A percentile compares a stretch with the other conserved stretches of the same genome.
Conservation (phyloP, 2,888 invertebrate species). For the Automeris io region DNA sequence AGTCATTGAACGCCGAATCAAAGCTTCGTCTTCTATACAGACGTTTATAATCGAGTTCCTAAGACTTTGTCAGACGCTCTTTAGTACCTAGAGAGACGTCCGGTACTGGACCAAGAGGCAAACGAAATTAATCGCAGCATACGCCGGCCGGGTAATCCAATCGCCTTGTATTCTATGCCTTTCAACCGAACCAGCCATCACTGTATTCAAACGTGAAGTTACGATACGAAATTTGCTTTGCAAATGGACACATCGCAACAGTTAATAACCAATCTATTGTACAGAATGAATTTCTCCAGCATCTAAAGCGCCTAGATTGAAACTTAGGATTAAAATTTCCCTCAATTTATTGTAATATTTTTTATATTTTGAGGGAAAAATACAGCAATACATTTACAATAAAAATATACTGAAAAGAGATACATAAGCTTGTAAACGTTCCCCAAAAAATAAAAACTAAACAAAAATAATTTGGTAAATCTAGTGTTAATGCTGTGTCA, state of each 20-base stretch:
- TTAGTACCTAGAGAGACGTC: conserved; percentile 36
- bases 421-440: no score
- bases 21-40: conserved; percentile 20
- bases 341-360: no score
- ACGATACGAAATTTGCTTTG: background rate
- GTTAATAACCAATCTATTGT: no score
- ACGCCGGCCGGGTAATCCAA: conserved; percentile 64
- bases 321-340: no score
- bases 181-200: conserved; percentile 38
- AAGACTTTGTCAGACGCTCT: conserved; percentile 56
- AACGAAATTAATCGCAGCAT: conserved; percentile 72
- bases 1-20: background rate
- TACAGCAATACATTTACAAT: no score
- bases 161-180: conserved; percentile 40
- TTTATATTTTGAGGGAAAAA: no score
- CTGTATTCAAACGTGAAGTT: conserved; percentile 5
- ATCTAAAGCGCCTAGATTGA: no score
- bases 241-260: background rate
- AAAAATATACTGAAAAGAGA: no score
- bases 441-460: no score
- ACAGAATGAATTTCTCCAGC: no score
- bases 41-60: conserved; percentile 62
- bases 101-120: conserved; percentile 51
- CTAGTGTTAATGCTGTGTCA: no score
- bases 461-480: no score